Evolutionary conservation across 2,888 invertebrate species (phyloP).

Genomic region (Yponomeuta sedellus): DNA sequence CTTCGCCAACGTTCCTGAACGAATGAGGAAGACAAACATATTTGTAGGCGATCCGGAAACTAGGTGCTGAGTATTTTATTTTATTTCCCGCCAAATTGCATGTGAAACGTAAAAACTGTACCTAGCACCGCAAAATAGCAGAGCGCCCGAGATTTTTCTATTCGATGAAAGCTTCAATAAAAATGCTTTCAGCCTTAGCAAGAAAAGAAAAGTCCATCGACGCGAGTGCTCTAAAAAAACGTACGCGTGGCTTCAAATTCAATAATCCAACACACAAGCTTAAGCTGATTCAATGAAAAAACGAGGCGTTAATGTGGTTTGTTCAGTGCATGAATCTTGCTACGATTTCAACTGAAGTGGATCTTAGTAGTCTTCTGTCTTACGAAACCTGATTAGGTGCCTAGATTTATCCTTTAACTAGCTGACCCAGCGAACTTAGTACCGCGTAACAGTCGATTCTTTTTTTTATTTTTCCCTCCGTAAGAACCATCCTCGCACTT

Average conservation of each 20-base stretch:
- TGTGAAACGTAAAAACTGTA: background rate
- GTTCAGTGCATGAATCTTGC: constrained; percentile 4
- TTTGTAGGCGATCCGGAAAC: constrained; percentile 1
- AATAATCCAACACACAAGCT: constrained; percentile 6
- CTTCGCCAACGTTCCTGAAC: constrained; percentile 6
- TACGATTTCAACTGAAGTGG: background rate
- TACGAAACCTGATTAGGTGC: too few relatives aligned
- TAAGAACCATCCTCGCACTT: too few relatives aligned
- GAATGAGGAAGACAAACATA: constrained; percentile 10
- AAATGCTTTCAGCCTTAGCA: background rate
- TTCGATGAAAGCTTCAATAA: background rate
- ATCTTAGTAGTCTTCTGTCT: background rate
- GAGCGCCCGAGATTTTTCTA: background rate
- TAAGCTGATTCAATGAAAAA: constrained; percentile 4
- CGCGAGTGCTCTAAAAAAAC: constrained; percentile 9
- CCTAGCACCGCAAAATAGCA: background rate
- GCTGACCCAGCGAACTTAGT: too few relatives aligned
- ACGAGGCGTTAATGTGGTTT: background rate
- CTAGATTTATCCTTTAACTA: too few relatives aligned
- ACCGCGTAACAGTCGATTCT: too few relatives aligned
- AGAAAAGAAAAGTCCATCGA: constrained; percentile 1
- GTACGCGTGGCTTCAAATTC: constrained; percentile 7
- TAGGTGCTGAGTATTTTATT: background rate
- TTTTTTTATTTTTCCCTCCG: too few relatives aligned
- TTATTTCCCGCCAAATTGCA: constrained; percentile 3